These are phyloP conservation scores for Jaculus jaculus DNA, from an alignment of 2,113 vertebrate genomes.

Conservation along the genomic window DNA sequence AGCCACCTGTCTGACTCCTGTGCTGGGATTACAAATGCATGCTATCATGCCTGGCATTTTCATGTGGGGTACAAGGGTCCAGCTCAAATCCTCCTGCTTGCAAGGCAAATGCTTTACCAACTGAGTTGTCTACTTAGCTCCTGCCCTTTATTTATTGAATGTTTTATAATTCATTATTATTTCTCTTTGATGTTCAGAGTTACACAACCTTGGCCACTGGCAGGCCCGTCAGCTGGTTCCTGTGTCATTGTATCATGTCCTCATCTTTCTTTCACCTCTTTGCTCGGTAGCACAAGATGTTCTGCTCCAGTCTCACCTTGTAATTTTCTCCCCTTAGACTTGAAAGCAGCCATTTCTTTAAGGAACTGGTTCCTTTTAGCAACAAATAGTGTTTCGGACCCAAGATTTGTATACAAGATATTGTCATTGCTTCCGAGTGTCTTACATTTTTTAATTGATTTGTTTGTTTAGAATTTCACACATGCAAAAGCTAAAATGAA, in stretches of 20 bases:
- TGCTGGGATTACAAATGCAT: too few species aligned
- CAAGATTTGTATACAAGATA: background rate
- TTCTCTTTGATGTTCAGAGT: background rate
- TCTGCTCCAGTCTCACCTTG: background rate
- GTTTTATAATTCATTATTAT: background rate
- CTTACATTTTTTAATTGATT: background rate
- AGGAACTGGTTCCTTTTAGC: constrained; percentile 1
- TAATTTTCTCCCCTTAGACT: background rate
- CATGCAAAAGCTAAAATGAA: background rate
- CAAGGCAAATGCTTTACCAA: too few species aligned
- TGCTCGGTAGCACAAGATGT: background rate
- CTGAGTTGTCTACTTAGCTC: too few species aligned
- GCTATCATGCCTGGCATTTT: too few species aligned
- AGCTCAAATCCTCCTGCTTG: too few species aligned
- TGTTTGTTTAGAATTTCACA: background rate
- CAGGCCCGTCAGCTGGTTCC: background rate
- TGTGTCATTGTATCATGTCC: background rate
- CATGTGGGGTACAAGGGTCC: too few species aligned
- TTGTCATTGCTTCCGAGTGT: background rate
- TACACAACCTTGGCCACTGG: background rate
- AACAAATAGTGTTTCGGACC: constrained; percentile 3
- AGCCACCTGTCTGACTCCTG: too few species aligned
- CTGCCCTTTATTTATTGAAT: background rate
- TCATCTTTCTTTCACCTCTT: background rate
- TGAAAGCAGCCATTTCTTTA: background rate